Percentiles rank a stretch among this genome's conserved stretches.
phyloP scores from a whole-genome alignment of 37 sponge, comb jelly and placozoan species.

The Tethya wilhelma region DNA sequence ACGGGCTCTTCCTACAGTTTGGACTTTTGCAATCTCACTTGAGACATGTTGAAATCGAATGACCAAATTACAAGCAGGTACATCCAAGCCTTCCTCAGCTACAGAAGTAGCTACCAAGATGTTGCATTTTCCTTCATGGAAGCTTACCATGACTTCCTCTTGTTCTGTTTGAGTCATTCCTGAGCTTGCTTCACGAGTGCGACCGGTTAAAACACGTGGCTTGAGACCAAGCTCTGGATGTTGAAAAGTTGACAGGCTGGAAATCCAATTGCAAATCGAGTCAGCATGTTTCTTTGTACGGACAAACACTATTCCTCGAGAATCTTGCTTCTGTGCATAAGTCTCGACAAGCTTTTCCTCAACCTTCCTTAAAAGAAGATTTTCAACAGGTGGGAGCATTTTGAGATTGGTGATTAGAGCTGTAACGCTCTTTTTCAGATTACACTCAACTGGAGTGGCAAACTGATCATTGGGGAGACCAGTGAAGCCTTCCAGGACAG shows the following conservation, averaged over 20 bases:
- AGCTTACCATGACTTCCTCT: conserved; percentile 48
- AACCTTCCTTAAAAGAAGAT: conserved; percentile 43
- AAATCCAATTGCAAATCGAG: conserved; percentile 40
- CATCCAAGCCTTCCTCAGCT: conserved; percentile 76
- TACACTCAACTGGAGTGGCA: conserved; percentile 14
- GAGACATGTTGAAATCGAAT: conserved; percentile 78
- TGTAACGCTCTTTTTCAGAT: conserved; percentile 16
- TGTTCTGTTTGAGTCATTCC: conserved; percentile 65
- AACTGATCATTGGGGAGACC: conserved; percentile 31
- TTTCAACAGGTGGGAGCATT: not conserved
- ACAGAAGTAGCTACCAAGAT: conserved; percentile 80
- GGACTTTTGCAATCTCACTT: conserved; percentile 70
- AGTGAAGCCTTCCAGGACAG: conserved; percentile 20
- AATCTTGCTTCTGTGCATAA: conserved; percentile 12
- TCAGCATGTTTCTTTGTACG: conserved; percentile 39
- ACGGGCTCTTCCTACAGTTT: conserved; percentile 78
- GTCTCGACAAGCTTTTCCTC: conserved; percentile 2
- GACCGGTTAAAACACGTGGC: conserved; percentile 40
- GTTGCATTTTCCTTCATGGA: conserved; percentile 60
- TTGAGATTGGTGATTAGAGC: not conserved
- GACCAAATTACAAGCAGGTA: conserved; percentile 78
- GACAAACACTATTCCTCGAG: conserved; percentile 63
- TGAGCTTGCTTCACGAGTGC: conserved; percentile 4
- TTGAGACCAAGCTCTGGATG: too few relatives aligned
- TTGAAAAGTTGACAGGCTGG: not conserved